Percentiles rank a stretch among this genome's conserved stretches.
phyloP scores from a whole-genome alignment of 2,797 vertebrate genomes.

The Tragopan temminckii region DNA sequence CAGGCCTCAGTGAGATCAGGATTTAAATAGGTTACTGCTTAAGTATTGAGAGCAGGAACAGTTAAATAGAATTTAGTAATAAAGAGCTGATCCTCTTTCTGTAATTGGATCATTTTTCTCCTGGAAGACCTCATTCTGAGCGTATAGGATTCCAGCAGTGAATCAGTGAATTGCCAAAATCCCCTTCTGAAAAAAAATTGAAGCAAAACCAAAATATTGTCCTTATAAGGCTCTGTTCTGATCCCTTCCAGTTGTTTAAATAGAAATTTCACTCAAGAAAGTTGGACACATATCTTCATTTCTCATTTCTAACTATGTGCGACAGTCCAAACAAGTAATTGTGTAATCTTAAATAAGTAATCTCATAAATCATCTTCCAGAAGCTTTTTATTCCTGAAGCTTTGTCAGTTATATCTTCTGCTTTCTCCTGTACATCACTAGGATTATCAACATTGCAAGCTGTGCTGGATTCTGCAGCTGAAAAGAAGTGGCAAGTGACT shows the following conservation, averaged over 20 bases:
- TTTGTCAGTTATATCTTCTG: not conserved
- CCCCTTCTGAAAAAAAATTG: not conserved
- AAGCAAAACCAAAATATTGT: not conserved
- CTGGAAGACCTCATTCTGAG: not conserved
- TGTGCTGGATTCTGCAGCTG: conserved; percentile 96
- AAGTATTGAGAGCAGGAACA: not conserved
- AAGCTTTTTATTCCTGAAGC: not conserved
- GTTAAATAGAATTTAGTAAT: not conserved
- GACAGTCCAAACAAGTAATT: not conserved
- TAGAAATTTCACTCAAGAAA: not conserved
- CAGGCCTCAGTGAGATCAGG: not conserved
- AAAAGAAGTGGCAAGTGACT: conserved; percentile 99
- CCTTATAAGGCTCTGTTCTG: not conserved
- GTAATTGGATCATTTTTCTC: not conserved
- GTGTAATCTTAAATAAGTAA: not conserved
- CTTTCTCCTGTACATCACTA: conserved; percentile 69
- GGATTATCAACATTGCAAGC: conserved; percentile 96
- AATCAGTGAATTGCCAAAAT: not conserved
- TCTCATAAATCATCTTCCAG: not conserved
- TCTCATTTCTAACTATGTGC: not conserved
- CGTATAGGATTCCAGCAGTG: not conserved
- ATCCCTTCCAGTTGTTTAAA: not conserved
- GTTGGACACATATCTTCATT: not conserved
- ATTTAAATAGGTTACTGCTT: not conserved
- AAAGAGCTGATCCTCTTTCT: not conserved